These are phyloP conservation scores for Myotis vivesi DNA, from an alignment of 2,797 vertebrate species.

Conservation along the genomic window DNA sequence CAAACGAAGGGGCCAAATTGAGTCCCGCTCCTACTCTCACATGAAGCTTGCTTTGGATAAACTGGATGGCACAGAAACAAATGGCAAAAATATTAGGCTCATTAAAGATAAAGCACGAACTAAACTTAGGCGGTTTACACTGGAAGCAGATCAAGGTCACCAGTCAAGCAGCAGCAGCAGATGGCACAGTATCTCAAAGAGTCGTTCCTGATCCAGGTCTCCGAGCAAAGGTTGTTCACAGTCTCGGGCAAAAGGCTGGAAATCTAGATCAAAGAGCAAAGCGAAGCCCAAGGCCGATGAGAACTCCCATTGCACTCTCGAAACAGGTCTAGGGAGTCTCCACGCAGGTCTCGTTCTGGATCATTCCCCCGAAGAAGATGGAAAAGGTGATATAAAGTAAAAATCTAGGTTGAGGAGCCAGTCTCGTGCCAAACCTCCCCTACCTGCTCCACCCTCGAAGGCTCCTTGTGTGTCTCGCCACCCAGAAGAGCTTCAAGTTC, in stretches of 20 bases:
- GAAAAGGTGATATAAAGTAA: slow-evolving; percentile 88
- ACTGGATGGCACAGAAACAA: slow-evolving; percentile 92
- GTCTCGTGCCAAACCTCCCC: slow-evolving; percentile 86
- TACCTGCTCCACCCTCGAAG: slow-evolving; percentile 83
- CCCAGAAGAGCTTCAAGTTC: slow-evolving; percentile 87
- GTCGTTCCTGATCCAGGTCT: slow-evolving; percentile 83
- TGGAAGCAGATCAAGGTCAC: slow-evolving; percentile 91
- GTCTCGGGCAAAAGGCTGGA: slow-evolving; percentile 87
- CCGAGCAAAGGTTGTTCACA: slow-evolving; percentile 86
- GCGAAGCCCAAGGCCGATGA: slow-evolving; percentile 92
- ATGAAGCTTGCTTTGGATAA: slow-evolving; percentile 93
- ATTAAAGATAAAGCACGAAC: slow-evolving; percentile 90
- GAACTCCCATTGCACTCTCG: slow-evolving; percentile 86
- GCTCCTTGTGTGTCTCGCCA: slow-evolving; percentile 88
- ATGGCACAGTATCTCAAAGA: slow-evolving; percentile 87
- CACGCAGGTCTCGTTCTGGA: slow-evolving; percentile 90
- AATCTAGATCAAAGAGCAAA: slow-evolving; percentile 92
- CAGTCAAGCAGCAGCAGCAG: slow-evolving; percentile 88
- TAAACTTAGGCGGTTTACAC: slow-evolving; percentile 89
- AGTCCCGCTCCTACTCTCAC: slow-evolving; percentile 90
- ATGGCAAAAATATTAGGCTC: slow-evolving; percentile 91
- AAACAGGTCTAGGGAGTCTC: slow-evolving; percentile 92
- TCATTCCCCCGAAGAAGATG: slow-evolving; percentile 92
- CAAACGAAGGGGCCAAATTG: slow-evolving; percentile 92
- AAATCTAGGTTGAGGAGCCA: slow-evolving; percentile 86